These are phyloP conservation scores for Drosophila mayri DNA, from an alignment of 1,140 invertebrate genomes.

Conservation along the genomic window DNA sequence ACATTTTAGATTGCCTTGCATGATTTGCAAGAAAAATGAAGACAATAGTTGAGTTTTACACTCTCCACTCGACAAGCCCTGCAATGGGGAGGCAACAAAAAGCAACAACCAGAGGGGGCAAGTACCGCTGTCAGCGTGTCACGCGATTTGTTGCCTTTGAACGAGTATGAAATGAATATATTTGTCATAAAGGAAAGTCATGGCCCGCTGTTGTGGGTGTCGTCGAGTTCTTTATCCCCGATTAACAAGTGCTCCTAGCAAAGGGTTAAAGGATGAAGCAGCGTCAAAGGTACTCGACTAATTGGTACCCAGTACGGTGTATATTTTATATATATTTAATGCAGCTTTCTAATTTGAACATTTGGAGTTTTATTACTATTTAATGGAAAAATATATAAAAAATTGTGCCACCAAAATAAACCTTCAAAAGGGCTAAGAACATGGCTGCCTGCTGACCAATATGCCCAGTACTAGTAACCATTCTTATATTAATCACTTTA, in stretches of 20 bases:
- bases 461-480: not conserved
- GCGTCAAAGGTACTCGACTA: conserved; percentile 1
- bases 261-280: not conserved
- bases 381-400: not conserved
- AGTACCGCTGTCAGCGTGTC: conserved; percentile 68
- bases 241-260: conserved; percentile 51
- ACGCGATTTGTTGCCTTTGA: conserved; percentile 76
- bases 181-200: conserved; percentile 77
- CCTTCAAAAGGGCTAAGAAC: not conserved
- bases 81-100: not conserved
- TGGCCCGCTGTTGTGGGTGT: conserved; percentile 55
- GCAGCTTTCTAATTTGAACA: not conserved
- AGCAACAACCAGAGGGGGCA: conserved; percentile 25
- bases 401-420: not conserved
- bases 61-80: conserved; percentile 48
- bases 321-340: not conserved
- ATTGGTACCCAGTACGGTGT: not conserved
- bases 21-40: conserved; percentile 83
- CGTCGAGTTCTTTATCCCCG: conserved; percentile 48
- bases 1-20: conserved; percentile 80
- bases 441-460: not conserved
- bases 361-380: not conserved
- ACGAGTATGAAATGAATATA: conserved; percentile 80
- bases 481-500: not conserved
- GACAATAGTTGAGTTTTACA: conserved; percentile 80